These are phyloP conservation scores for Argyra leucocephala DNA, from an alignment of 2,888 invertebrate genomes.

Conservation along the genomic window DNA sequence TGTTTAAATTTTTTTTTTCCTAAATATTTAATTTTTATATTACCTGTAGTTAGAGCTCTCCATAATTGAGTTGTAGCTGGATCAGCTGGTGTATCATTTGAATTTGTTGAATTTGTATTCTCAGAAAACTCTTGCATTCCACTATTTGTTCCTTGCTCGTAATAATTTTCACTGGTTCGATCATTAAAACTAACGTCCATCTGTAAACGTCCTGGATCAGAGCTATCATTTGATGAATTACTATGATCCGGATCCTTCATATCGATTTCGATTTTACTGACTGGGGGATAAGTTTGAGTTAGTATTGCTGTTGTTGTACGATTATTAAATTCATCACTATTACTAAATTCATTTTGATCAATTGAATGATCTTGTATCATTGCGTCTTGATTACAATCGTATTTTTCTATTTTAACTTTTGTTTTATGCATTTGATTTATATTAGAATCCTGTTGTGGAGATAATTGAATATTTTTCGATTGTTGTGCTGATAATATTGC, in stretches of 20 bases:
- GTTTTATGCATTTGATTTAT: slow-evolving; percentile 28
- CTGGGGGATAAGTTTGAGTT: background rate
- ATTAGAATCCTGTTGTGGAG: slow-evolving; percentile 15
- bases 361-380: background rate
- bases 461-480: slow-evolving; percentile 33
- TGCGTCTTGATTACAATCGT: slow-evolving; percentile 21
- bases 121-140: slow-evolving; percentile 28
- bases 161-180: slow-evolving; percentile 21
- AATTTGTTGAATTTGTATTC: slow-evolving; percentile 40
- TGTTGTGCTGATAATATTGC: slow-evolving; percentile 42
- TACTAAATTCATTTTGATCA: background rate
- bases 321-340: slow-evolving; percentile 2
- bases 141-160: slow-evolving; percentile 21
- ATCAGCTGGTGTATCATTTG: slow-evolving; percentile 34
- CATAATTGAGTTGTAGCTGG: slow-evolving; percentile 43
- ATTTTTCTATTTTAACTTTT: slow-evolving; percentile 38
- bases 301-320: background rate
- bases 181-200: slow-evolving; percentile 25
- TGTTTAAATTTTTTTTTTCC: background rate
- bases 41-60: slow-evolving; percentile 43
- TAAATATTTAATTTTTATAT: slow-evolving; percentile 16
- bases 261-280: slow-evolving; percentile 17
- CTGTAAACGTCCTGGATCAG: slow-evolving; percentile 54
- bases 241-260: slow-evolving; percentile 24
- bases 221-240: slow-evolving; percentile 42